These are phyloP conservation scores for Prietella phreatophila DNA, from an alignment of 2,113 vertebrate genomes.

Conservation along the genomic window DNA sequence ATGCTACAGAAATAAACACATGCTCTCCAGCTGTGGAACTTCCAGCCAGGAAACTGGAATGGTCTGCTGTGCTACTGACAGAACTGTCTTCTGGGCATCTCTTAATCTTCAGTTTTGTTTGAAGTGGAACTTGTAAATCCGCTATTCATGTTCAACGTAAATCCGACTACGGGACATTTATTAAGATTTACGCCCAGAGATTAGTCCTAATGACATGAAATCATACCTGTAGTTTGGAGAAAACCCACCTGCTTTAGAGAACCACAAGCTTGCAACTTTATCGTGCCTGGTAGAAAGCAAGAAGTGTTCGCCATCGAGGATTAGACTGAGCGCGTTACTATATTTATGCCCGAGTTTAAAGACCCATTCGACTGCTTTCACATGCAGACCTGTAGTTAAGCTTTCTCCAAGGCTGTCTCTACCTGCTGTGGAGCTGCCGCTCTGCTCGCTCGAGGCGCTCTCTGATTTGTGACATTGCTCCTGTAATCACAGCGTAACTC, in stretches of 20 bases:
- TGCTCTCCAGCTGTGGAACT: conserved; percentile 52
- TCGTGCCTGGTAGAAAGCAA: not conserved
- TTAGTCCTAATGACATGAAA: not conserved
- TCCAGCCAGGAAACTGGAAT: conserved; percentile 38
- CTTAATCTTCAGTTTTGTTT: conserved; percentile 16
- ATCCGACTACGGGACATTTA: not conserved
- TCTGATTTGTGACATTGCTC: conserved; percentile 25
- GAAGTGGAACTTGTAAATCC: not conserved
- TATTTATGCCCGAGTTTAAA: conserved; percentile 18
- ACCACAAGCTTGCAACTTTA: not conserved
- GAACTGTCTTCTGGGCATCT: conserved; percentile 30
- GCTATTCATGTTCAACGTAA: not conserved
- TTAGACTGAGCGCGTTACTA: not conserved
- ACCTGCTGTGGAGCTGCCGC: conserved; percentile 26
- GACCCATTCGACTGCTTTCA: not conserved
- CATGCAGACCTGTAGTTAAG: conserved; percentile 16
- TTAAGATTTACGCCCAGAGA: conserved; percentile 6
- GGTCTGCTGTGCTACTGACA: conserved; percentile 39
- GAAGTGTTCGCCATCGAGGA: not conserved
- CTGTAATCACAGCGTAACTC: conserved; percentile 36
- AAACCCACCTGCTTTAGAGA: not conserved
- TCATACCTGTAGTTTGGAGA: not conserved
- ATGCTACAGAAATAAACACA: conserved; percentile 41
- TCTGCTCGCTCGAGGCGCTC: not conserved
- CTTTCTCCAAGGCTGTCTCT: conserved; percentile 3